These are phyloP conservation scores for Ornithoptera alexandrae DNA, from an alignment of 2,888 invertebrate genomes.

Conservation along the genomic window DNA sequence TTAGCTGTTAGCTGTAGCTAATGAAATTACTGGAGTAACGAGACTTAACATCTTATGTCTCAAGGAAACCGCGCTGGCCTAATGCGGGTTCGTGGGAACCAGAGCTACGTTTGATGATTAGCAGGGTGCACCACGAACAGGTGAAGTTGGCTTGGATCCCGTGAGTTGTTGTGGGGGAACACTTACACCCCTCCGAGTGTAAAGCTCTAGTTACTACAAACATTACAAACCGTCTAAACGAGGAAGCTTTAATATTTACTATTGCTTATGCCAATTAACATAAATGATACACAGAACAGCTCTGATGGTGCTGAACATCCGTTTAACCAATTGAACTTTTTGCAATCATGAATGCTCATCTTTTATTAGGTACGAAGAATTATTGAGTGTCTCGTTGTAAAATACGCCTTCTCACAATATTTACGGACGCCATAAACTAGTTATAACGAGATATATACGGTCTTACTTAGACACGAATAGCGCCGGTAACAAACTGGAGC, in stretches of 20 bases:
- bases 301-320: constrained; percentile 6
- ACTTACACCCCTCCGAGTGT: too few relatives aligned
- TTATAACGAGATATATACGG: constrained; percentile 25
- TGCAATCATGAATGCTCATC: constrained; percentile 25
- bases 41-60: too few relatives aligned
- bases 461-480: constrained; percentile 19
- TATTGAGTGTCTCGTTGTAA: constrained; percentile 26
- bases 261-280: not conserved
- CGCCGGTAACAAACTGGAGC: constrained; percentile 18
- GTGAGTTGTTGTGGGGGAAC: too few relatives aligned
- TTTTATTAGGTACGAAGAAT: constrained; percentile 23
- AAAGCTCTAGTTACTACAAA: too few relatives aligned
- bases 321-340: constrained; percentile 18
- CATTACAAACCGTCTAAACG: not conserved
- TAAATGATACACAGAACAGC: not conserved
- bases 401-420: constrained; percentile 28
- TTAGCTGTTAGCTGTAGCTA: too few relatives aligned
- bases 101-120: too few relatives aligned
- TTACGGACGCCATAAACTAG: constrained; percentile 28
- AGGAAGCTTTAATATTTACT: not conserved
- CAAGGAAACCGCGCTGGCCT: too few relatives aligned
- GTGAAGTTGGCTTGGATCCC: too few relatives aligned
- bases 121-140: too few relatives aligned
- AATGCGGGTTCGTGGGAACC: too few relatives aligned
- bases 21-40: too few relatives aligned